A percentile compares a stretch with the other conserved stretches of the same genome.
These are phyloP conservation scores for Crocuta crocuta DNA, from an alignment of 2,113 vertebrate species.

Conservation along the genomic window DNA sequence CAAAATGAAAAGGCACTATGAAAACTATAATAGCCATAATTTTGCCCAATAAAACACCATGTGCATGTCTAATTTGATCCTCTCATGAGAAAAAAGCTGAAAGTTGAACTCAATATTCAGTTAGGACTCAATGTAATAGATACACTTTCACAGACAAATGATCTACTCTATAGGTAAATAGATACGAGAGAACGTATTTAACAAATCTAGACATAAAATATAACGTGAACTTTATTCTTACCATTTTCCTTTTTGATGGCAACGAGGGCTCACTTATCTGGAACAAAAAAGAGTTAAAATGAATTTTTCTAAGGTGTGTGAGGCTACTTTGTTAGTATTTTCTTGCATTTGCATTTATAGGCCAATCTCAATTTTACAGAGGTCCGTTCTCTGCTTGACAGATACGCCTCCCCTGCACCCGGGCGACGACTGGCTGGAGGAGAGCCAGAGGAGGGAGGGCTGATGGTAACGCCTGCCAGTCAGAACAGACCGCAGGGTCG, in stretches of 20 bases:
- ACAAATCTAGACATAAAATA: not conserved
- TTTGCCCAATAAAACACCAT: not conserved
- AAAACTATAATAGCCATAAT: not conserved
- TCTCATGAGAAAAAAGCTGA: conserved; percentile 19
- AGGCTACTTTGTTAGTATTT: conserved; percentile 9
- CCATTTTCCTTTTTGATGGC: conserved; percentile 86
- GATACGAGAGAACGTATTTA: not conserved
- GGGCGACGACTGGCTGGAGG: too few relatives aligned
- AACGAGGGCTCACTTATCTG: conserved; percentile 88
- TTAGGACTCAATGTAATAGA: not conserved
- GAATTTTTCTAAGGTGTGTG: conserved; percentile 50
- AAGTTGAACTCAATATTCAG: not conserved
- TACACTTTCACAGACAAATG: not conserved
- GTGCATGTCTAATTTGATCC: not conserved
- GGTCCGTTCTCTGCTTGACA: not conserved
- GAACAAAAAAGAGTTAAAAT: conserved; percentile 57
- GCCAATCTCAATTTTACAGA: not conserved
- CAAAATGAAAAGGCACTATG: conserved; percentile 3
- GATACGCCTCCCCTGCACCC: not conserved
- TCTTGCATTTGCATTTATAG: not conserved
- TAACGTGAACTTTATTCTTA: conserved; percentile 82
- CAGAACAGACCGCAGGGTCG: not conserved
- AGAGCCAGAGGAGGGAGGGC: not conserved
- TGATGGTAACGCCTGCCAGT: not conserved
- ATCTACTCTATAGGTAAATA: not conserved